Percentiles rank a stretch among this genome's conserved stretches.
Conservation (phyloP, 2,888 invertebrate species). For the Thereva nobilitata region DNA sequence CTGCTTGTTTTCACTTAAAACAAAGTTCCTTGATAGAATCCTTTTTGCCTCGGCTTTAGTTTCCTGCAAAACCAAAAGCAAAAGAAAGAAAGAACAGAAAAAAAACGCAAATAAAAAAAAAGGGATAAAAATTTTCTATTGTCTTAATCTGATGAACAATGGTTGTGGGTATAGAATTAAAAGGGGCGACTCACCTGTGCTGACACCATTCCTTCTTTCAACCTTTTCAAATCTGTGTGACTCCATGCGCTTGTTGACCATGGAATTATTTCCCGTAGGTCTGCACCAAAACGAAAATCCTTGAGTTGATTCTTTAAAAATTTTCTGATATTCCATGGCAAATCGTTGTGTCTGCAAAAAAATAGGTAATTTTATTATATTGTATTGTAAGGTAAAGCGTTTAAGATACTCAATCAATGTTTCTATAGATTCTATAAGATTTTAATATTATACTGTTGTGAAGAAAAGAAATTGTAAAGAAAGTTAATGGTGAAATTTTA, state of each 20-base stretch:
- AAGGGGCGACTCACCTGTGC: conserved; percentile 64
- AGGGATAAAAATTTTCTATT: too few relatives aligned
- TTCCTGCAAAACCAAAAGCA: too few relatives aligned
- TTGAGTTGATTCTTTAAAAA: conserved; percentile 67
- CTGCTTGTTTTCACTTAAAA: neutral
- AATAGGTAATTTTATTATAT: neutral
- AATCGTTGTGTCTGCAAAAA: conserved; percentile 62
- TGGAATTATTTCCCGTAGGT: conserved; percentile 71
- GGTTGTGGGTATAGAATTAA: neutral
- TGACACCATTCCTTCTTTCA: conserved; percentile 75
- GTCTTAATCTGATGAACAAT: neutral
- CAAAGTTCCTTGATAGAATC: too few relatives aligned
- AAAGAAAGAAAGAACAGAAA: too few relatives aligned
- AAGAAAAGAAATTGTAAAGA: too few relatives aligned
- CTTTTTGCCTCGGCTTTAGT: too few relatives aligned
- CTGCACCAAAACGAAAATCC: conserved; percentile 67
- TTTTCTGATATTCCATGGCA: conserved; percentile 71
- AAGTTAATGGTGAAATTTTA: too few relatives aligned
- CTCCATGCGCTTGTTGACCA: conserved; percentile 78
- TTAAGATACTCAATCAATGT: neutral
- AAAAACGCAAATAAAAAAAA: too few relatives aligned
- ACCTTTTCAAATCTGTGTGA: conserved; percentile 75
- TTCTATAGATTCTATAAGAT: too few relatives aligned
- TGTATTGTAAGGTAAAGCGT: neutral
- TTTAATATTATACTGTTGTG: too few relatives aligned